Base-by-base conservation (phyloP, 2,888 invertebrate species). In the Helleia helle region DNA sequence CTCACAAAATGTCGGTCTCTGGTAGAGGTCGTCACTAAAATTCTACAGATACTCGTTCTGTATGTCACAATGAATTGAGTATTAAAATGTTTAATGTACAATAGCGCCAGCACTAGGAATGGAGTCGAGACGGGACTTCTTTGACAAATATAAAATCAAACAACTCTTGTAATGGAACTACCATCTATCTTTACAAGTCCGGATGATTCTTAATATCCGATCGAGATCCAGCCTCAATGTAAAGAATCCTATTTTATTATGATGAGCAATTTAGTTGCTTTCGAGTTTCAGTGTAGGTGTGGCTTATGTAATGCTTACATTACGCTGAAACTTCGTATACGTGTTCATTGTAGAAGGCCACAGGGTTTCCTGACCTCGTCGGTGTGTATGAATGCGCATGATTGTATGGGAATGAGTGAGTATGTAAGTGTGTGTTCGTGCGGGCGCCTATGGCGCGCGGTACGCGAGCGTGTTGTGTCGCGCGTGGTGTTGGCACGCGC, bases 391-490 rank as follows among this genome's bases (percentile, higher is more conserved):
- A 1, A 4, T 11, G 18, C 15, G 9, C 11, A 18, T 18, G 18
- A 11, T 13, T n/a, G 34, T n/a, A 18, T 2, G 17, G n/a, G n/a
- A 11, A 18, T 17, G 11, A 2, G 34, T 34, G 17, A 18, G 34
- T 18, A 9, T 18, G 34, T 34, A 14, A 7, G 17, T 22, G 34
- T 34, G 17, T 34, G 30, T 30, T 34, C 18, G 17, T 34, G 30
- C 14, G 36, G 25, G 24, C 39, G 36, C 15, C 36, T 47, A 52
- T 11, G 56, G 56, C 52, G 62, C 55, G 48, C 62, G 59, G 56
- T 64, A 62, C 22, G 22, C 22, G 51, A 58, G 58, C 52, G 67
- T 54, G 54, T 53, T 54, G 54, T 51, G 62, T 22, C 64, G 47
- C 22, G 22, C 22, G 22, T 22, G 22, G 22, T 22, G 22, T 22